Percentiles rank a stretch among this genome's conserved stretches.
These are phyloP conservation scores for Ophiodon elongatus DNA, from an alignment of 2,113 vertebrate genomes.

Conservation along the genomic window DNA sequence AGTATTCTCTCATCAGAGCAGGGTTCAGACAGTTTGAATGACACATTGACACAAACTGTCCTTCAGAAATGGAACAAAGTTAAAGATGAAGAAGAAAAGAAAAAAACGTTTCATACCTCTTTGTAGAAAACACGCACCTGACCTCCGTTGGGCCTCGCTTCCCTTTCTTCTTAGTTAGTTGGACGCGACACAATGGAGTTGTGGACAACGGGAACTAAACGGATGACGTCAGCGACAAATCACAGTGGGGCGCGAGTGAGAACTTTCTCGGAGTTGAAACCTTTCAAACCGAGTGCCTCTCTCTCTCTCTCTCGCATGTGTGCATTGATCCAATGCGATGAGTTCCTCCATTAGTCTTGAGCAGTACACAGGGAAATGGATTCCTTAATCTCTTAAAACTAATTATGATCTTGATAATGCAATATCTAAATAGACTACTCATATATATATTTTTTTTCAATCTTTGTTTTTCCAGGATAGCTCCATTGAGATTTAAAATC, in stretches of 20 bases:
- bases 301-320: not conserved
- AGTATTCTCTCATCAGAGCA: constrained; percentile 5
- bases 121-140: not conserved
- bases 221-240: constrained; percentile 16
- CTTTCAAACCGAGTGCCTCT: constrained; percentile 2
- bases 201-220: constrained; percentile 16
- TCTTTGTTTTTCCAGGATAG: not conserved
- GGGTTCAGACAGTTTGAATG: not conserved
- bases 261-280: not conserved
- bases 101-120: not conserved
- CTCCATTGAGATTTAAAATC: not conserved
- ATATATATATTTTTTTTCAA: not conserved
- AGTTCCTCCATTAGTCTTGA: constrained; percentile 36
- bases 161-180: not conserved
- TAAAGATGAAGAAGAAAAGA: not conserved
- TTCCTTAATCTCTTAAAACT: constrained; percentile 49
- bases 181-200: not conserved
- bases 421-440: constrained; percentile 1
- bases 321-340: constrained; percentile 9
- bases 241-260: constrained; percentile 1
- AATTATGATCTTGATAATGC: constrained; percentile 42
- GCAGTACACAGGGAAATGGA: constrained; percentile 14
- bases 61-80: constrained; percentile 15
- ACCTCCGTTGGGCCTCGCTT: not conserved
- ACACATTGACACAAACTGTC: constrained; percentile 16